Percentiles rank a stretch among this genome's conserved stretches.
phyloP scores from a whole-genome alignment of 1,140 invertebrate genomes.

The Vanessa atalanta region DNA sequence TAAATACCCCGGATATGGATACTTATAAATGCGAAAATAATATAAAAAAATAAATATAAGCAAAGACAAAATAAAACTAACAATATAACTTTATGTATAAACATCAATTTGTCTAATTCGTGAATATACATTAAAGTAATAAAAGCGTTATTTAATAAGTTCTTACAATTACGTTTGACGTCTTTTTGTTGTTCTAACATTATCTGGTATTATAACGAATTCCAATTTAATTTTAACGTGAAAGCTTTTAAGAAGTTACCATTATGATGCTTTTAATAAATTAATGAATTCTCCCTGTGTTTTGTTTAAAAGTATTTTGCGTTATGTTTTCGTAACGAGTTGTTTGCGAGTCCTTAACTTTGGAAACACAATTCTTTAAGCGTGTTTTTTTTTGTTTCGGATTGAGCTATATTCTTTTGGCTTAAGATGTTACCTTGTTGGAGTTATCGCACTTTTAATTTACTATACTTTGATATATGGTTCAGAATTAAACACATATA shows the following conservation, averaged over 20 bases:
- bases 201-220: conserved; percentile 30
- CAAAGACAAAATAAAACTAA: neutral
- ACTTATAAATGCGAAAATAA: too few relatives aligned
- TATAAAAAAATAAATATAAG: neutral
- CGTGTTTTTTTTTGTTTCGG: conserved; percentile 3
- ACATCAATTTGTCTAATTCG: neutral
- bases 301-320: conserved; percentile 12
- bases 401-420: neutral
- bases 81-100: neutral
- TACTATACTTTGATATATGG: too few relatives aligned
- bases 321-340: neutral
- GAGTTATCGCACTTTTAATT: too few relatives aligned
- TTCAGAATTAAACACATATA: too few relatives aligned
- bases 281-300: conserved; percentile 25
- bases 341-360: too few relatives aligned
- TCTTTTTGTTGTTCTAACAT: conserved; percentile 15
- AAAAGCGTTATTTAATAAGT: conserved; percentile 13
- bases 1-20: too few relatives aligned
- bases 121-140: neutral
- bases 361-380: neutral
- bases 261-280: conserved; percentile 31
- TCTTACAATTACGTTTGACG: conserved; percentile 16
- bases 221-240: conserved; percentile 30
- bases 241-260: conserved; percentile 35
- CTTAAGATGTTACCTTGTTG: too few relatives aligned